phyloP scores from a whole-genome alignment of 2,797 vertebrate species.

The Alcedo quadribrachys region DNA sequence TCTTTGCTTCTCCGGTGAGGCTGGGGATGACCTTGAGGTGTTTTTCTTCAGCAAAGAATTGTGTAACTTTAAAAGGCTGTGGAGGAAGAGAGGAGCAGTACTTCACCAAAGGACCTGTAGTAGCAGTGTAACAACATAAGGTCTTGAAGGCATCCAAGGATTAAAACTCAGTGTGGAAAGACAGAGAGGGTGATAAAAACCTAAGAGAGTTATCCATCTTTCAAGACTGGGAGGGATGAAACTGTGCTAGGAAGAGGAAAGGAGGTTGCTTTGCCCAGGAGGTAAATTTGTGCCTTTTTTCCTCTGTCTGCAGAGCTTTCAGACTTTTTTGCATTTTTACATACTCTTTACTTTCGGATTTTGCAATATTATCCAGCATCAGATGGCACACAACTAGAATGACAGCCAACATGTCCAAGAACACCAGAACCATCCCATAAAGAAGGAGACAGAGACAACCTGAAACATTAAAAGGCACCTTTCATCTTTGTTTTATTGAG shows the following conservation, averaged over 20 bases:
- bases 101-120: background rate
- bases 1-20: background rate
- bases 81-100: background rate
- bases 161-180: background rate
- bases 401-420: background rate
- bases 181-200: background rate
- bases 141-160: background rate
- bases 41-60: background rate
- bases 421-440: background rate
- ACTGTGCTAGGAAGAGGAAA: background rate
- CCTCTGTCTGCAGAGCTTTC: background rate
- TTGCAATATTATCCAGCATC: background rate
- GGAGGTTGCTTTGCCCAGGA: background rate
- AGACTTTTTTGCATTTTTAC: background rate
- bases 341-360: slow-evolving; percentile 48
- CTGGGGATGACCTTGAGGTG: background rate
- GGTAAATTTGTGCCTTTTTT: background rate
- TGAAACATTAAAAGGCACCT: background rate
- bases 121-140: background rate
- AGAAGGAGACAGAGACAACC: background rate
- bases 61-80: background rate
- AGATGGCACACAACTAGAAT: background rate
- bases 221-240: background rate
- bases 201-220: background rate
- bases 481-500: background rate